Percentiles rank a stretch among this genome's conserved stretches.
Evolutionary conservation across 2,888 invertebrate species (phyloP).

Genomic region (Harpagoxenus sublaevis): DNA sequence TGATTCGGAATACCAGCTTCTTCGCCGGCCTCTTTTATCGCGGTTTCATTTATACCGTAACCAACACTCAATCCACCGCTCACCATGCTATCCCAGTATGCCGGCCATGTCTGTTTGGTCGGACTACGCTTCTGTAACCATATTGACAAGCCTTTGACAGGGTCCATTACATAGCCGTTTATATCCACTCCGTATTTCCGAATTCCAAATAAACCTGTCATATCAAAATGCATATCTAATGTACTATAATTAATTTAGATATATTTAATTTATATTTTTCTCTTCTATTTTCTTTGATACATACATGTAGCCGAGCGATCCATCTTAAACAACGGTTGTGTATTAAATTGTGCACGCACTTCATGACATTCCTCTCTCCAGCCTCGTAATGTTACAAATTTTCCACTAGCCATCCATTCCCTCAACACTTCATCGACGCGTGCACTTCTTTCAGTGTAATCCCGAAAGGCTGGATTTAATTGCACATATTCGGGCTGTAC

Average conservation of each 20-base stretch:
- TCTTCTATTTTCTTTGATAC: constrained; percentile 62
- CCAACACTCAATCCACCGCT: constrained; percentile 97
- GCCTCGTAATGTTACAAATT: constrained; percentile 94
- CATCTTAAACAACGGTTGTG: constrained; percentile 91
- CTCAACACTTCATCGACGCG: constrained; percentile 93
- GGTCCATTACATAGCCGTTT: constrained; percentile 96
- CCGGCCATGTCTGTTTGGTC: constrained; percentile 98
- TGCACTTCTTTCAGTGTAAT: constrained; percentile 93
- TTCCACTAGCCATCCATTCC: constrained; percentile 91
- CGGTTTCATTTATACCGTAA: constrained; percentile 95
- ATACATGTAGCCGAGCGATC: constrained; percentile 96
- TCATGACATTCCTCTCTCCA: constrained; percentile 98
- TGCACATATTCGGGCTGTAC: constrained; percentile 92
- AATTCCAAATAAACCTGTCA: constrained; percentile 93
- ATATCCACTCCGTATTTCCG: constrained; percentile 98
- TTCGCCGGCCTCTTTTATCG: constrained; percentile 97
- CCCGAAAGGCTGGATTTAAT: constrained; percentile 95
- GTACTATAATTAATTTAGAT: background rate
- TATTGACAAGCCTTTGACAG: constrained; percentile 94
- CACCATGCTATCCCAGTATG: constrained; percentile 98
- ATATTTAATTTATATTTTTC: background rate
- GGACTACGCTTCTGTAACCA: constrained; percentile 97
- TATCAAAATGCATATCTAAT: background rate
- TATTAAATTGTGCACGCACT: constrained; percentile 92
- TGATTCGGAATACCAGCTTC: constrained; percentile 96